Evolutionary conservation across 2,888 invertebrate genomes (phyloP).

Genomic region (Acleris literana): DNA sequence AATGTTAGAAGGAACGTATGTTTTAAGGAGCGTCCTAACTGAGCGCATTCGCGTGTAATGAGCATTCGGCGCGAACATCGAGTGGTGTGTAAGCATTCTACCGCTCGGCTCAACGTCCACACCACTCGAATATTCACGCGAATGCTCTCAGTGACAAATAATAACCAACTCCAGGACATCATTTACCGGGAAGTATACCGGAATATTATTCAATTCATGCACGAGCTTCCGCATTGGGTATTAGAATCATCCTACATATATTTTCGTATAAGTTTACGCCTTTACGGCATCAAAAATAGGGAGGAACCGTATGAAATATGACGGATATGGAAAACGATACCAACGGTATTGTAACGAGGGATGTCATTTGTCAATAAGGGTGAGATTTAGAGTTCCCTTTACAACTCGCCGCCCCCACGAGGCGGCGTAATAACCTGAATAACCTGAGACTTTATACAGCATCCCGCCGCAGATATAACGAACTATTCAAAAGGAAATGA

Average conservation of each 20-base stretch:
- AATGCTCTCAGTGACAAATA: no score
- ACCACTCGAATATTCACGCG: no score
- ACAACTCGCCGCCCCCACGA: conserved; percentile 48
- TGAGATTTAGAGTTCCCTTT: conserved; percentile 65
- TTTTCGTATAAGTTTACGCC: conserved; percentile 50
- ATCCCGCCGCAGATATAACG: conserved; percentile 61
- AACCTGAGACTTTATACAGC: conserved; percentile 62
- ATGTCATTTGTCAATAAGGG: conserved; percentile 70
- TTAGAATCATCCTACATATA: conserved; percentile 7
- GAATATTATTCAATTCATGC: conserved; percentile 18
- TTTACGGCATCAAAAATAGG: conserved; percentile 52
- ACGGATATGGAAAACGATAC: conserved; percentile 60
- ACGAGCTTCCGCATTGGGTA: not conserved
- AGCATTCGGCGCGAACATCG: no score
- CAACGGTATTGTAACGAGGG: conserved; percentile 62
- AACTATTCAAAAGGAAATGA: conserved; percentile 74
- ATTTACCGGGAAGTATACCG: not conserved
- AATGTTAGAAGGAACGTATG: no score
- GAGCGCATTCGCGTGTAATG: no score
- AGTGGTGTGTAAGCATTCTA: no score
- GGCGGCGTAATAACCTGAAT: conserved; percentile 61
- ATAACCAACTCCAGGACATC: no score
- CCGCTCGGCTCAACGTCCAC: no score
- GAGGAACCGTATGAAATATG: conserved; percentile 61
- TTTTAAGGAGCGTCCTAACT: no score